These are phyloP conservation scores for Coleophora flavipennella DNA, from an alignment of 2,888 invertebrate genomes.

Conservation along the genomic window DNA sequence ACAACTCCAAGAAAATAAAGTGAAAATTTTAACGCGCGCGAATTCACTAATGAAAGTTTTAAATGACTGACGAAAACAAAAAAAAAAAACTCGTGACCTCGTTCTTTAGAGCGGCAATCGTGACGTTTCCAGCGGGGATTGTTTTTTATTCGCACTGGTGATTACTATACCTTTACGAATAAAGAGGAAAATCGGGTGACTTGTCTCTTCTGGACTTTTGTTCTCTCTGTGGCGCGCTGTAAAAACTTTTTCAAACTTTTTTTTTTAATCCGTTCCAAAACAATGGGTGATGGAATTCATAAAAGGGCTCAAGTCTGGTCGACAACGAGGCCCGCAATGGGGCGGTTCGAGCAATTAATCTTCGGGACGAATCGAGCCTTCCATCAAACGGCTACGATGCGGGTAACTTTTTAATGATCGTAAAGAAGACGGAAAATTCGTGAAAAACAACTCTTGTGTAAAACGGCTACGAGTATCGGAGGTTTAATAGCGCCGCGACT, in stretches of 20 bases:
- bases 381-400: too few species aligned
- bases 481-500: too few species aligned
- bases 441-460: too few species aligned
- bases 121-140: constrained; percentile 26
- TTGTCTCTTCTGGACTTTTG: constrained; percentile 8
- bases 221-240: constrained; percentile 9
- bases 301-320: constrained; percentile 53
- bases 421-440: too few species aligned
- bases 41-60: constrained; percentile 69
- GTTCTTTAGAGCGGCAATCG: constrained; percentile 51
- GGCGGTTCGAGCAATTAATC: constrained; percentile 61
- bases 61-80: constrained; percentile 57
- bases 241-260: constrained; percentile 51
- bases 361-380: constrained; percentile 50
- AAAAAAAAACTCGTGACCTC: constrained; percentile 55
- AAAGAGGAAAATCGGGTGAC: constrained; percentile 19
- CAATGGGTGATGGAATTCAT: constrained; percentile 59
- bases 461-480: too few species aligned
- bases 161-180: constrained; percentile 14
- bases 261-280: constrained; percentile 56
- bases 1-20: constrained; percentile 50
- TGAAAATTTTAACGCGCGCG: constrained; percentile 47
- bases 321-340: constrained; percentile 54
- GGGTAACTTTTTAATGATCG: too few species aligned
- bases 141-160: constrained; percentile 10